Percentiles rank a stretch among this genome's conserved stretches.
Evolutionary conservation across 2,888 invertebrate genomes (phyloP).

Genomic region (Plebejus melissa): DNA sequence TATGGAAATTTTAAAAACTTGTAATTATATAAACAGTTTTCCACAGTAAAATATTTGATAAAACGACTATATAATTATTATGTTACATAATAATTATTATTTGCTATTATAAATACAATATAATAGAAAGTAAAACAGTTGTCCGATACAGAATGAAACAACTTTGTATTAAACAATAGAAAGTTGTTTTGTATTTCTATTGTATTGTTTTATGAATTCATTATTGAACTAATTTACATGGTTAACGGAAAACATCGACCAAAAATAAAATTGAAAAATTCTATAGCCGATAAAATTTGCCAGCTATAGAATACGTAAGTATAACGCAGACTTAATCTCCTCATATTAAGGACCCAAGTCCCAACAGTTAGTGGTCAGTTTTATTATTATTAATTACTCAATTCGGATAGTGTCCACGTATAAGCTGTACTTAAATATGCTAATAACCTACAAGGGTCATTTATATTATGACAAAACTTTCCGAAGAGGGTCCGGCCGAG

Average conservation of each 20-base stretch:
- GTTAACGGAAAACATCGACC: background rate
- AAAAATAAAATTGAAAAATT: background rate
- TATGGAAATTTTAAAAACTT: too few species aligned
- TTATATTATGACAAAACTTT: conserved; percentile 14
- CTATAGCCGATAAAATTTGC: background rate
- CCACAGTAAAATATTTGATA: too few species aligned
- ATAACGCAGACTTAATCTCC: background rate
- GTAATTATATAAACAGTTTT: too few species aligned
- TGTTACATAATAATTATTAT: background rate
- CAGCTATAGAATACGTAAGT: background rate
- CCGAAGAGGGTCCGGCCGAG: background rate
- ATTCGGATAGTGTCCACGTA: background rate
- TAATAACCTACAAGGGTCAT: conserved; percentile 14
- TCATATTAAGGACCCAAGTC: background rate
- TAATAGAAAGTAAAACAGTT: background rate
- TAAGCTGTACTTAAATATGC: background rate
- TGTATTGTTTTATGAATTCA: background rate
- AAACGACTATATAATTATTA: too few species aligned
- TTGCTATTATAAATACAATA: background rate
- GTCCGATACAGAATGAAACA: background rate
- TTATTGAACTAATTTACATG: background rate
- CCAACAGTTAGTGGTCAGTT: background rate
- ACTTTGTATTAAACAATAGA: background rate
- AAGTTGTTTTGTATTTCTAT: background rate
- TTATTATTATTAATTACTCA: conserved; percentile 14